A percentile compares a stretch with the other conserved stretches of the same genome.
phyloP scores from a whole-genome alignment of 2,888 invertebrate species.

The Tachina fera region DNA sequence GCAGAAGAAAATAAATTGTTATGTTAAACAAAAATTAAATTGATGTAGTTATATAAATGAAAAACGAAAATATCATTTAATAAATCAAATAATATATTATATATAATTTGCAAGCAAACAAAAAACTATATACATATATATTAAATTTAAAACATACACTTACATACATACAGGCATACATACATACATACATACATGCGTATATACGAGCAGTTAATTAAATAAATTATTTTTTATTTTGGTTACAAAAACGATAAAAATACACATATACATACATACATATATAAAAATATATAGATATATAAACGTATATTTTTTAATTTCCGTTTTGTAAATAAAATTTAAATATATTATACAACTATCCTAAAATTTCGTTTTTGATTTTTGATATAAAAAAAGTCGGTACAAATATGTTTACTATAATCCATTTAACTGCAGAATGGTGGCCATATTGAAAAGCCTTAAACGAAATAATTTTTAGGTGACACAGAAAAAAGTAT shows the following conservation, averaged over 20 bases:
- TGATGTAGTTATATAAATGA: constrained; percentile 78
- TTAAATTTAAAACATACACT: constrained; percentile 11
- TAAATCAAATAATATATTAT: constrained; percentile 42
- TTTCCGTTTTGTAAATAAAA: constrained; percentile 68
- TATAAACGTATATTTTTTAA: background rate
- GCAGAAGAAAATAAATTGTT: constrained; percentile 70
- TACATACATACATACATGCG: constrained; percentile 7
- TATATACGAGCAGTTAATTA: constrained; percentile 38
- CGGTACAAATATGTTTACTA: no score
- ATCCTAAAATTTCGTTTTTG: constrained; percentile 9
- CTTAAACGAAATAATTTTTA: no score
- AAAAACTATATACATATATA: background rate
- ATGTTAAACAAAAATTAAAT: constrained; percentile 72
- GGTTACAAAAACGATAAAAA: constrained; percentile 35
- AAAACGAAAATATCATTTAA: constrained; percentile 59
- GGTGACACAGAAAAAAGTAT: no score
- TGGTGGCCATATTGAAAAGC: no score
- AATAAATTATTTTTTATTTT: constrained; percentile 49
- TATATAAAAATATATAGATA: background rate
- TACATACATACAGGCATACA: constrained; percentile 12
- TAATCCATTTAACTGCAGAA: no score
- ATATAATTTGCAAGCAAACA: constrained; percentile 41
- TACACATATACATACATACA: no score
- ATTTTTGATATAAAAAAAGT: background rate
- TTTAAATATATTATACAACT: constrained; percentile 68